phyloP scores from a whole-genome alignment of 92 coral and sea anemone genomes.

The Epizoanthus fatuus region DNA sequence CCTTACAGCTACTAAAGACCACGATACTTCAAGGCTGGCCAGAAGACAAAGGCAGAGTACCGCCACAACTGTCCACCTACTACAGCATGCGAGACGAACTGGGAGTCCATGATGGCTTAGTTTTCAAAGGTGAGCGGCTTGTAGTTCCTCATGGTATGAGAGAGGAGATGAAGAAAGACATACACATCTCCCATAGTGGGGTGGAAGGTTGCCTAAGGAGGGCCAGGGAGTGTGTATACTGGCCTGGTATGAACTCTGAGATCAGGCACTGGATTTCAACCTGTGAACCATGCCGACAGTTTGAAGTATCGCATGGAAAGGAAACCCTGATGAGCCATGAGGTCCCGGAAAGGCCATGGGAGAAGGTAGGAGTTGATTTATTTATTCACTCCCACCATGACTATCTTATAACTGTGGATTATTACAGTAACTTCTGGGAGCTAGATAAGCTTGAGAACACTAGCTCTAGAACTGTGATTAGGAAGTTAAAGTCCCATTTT shows the following conservation, averaged over 20 bases:
- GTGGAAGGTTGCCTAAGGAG: slow-evolving; percentile 54
- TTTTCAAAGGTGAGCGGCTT: slow-evolving; percentile 44
- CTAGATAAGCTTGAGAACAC: slow-evolving; percentile 38
- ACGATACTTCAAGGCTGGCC: slow-evolving; percentile 48
- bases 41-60: slow-evolving; percentile 10
- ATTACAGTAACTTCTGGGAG: slow-evolving; percentile 46
- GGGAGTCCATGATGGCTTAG: slow-evolving; percentile 30
- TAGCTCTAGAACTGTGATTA: slow-evolving; percentile 33
- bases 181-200: slow-evolving; percentile 48
- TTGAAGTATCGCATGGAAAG: slow-evolving; percentile 40
- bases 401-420: slow-evolving; percentile 42
- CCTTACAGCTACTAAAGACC: slow-evolving; percentile 15
- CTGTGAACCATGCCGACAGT: slow-evolving; percentile 46
- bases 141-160: slow-evolving; percentile 46
- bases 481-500: slow-evolving; percentile 47
- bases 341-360: slow-evolving; percentile 42
- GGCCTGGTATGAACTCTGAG: slow-evolving; percentile 63
- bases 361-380: slow-evolving; percentile 30
- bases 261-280: slow-evolving; percentile 43
- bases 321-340: slow-evolving; percentile 48
- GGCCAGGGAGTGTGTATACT: slow-evolving; percentile 49
- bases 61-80: slow-evolving; percentile 29
- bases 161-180: slow-evolving; percentile 45
- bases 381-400: not conserved
- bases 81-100: slow-evolving; percentile 42